Base-by-base conservation (phyloP, 2,888 invertebrate species). In the Aporophyla lueneburgensis region DNA sequence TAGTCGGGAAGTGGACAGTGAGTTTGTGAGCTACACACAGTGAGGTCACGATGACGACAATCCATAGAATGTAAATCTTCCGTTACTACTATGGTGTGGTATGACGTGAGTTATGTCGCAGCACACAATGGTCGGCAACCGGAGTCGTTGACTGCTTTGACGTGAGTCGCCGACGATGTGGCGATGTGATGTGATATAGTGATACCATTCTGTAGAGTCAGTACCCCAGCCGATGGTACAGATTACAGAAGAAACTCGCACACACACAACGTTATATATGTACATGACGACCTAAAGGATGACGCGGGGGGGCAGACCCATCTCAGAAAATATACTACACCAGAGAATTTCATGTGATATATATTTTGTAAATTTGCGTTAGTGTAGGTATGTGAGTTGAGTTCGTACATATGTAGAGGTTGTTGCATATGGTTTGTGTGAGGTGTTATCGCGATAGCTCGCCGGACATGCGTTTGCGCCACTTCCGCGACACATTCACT, bases 401-500 rank as follows among this genome's bases (percentile, higher is more conserved):
- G 14, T 33, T 24, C 16, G 46, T 43, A 5, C 16, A 67, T 7
- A 56, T 19, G 16, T 5, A 24, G 1, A 40, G 16, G n/a, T 24
- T 27, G 19, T 40, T 5, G 46, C 14, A 14, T 1, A 14, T 21
- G 59, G 53, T 27, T 46, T 46, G 10, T 58, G n/a, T 54, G 49
- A 12, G 16, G 40, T 51, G 66, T 58, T 27, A 46, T 16, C 19
- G 59, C 56, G 66, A 66, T 56, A 51, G 59, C 56, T 14, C 19
- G 63, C 58, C 84, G 80, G 74, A 71, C 24, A 62, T 69, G 76
- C 56, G 69, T n/a, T n/a, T 43, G 77, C 71, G 69, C 27, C 53
- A 58, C 69, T 83, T 84, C 83, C 81, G 84, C 70, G 71, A 43
- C 63, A 54, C 71, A 54, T 53, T 73, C 65, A 63, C 46, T 65